Evolutionary conservation across 2,113 vertebrate species (phyloP).

Genomic region (Thunnus thynnus): DNA sequence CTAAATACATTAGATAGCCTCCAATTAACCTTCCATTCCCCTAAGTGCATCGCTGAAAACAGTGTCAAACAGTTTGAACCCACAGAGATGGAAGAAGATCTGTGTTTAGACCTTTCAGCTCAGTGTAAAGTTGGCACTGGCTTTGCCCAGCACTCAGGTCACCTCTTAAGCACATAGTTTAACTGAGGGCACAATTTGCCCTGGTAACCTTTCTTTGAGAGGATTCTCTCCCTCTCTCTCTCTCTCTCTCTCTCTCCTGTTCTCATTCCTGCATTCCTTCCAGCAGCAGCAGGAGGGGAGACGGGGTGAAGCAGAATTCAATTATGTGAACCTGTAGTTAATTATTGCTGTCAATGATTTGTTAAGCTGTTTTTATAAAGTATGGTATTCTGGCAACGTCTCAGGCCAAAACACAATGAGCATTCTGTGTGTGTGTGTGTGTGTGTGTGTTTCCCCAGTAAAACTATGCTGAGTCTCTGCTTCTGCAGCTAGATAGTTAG

Average conservation of each 20-base stretch:
- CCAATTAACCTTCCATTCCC: conserved; percentile 52
- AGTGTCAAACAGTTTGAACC: conserved; percentile 45
- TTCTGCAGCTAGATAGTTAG: conserved; percentile 63
- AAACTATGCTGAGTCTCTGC: conserved; percentile 51
- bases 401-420: conserved; percentile 66
- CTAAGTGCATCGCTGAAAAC: conserved; percentile 25
- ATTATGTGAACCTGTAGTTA: conserved; percentile 81
- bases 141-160: conserved; percentile 67
- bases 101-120: conserved; percentile 57
- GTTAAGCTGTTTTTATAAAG: conserved; percentile 80
- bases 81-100: conserved; percentile 24
- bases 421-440: conserved; percentile 51
- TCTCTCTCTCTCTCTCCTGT: conserved; percentile 30
- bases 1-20: conserved; percentile 38
- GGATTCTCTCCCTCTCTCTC: conserved; percentile 50
- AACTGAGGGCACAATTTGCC: conserved; percentile 64
- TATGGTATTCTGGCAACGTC: conserved; percentile 76
- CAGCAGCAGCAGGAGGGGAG: conserved; percentile 50
- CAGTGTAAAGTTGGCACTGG: conserved; percentile 66
- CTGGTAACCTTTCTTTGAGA: conserved; percentile 74
- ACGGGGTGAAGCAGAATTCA: conserved; percentile 71
- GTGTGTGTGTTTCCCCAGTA: conserved; percentile 49
- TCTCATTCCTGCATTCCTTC: conserved; percentile 61
- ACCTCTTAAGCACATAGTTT: conserved; percentile 76
- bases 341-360: conserved; percentile 82